Conservation (phyloP, 2,797 vertebrate species). For the Cyclopterus lumpus region DNA sequence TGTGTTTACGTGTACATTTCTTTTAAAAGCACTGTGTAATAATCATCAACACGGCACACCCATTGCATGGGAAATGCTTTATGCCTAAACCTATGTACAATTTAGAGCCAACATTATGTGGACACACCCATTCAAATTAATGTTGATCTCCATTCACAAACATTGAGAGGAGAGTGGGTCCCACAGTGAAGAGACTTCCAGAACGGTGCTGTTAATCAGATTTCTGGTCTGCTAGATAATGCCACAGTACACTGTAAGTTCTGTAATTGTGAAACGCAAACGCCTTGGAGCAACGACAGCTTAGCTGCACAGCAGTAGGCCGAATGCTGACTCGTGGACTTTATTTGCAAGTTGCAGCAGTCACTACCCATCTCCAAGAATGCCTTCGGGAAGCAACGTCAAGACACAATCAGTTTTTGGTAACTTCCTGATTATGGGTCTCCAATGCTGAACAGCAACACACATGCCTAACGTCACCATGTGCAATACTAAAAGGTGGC, state of each 20-base stretch:
- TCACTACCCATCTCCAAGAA: background rate
- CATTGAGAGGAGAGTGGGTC: background rate
- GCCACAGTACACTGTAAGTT: background rate
- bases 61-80: background rate
- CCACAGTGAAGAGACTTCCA: constrained; percentile 3
- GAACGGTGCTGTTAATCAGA: background rate
- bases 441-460: background rate
- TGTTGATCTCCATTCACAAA: background rate
- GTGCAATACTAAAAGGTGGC: background rate
- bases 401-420: background rate
- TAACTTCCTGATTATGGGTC: background rate
- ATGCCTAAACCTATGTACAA: background rate
- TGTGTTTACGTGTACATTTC: constrained; percentile 13
- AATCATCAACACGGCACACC: background rate
- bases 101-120: background rate
- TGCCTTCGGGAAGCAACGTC: background rate
- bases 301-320: constrained; percentile 2
- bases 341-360: background rate
- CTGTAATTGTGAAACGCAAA: constrained; percentile 17
- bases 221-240: constrained; percentile 17
- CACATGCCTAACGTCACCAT: background rate
- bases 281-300: background rate
- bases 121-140: background rate
- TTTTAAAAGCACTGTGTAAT: background rate
- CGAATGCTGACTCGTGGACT: background rate